A percentile compares a stretch with the other conserved stretches of the same genome.
These are phyloP conservation scores for Galaxea fascicularis DNA, from an alignment of 92 coral and sea anemone species.

Conservation along the genomic window DNA sequence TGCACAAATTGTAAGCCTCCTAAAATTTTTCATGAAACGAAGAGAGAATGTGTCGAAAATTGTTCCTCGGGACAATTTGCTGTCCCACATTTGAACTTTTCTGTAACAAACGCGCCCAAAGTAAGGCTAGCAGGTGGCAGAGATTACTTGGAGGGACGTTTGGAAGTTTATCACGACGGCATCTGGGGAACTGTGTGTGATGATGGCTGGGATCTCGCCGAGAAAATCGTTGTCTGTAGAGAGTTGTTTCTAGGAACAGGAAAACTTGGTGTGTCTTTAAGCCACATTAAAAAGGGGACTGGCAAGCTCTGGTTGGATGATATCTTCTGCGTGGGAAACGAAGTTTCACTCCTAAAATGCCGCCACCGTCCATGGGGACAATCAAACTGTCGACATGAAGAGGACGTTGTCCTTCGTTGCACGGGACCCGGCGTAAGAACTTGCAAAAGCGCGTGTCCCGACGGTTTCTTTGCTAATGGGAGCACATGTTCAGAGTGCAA, in stretches of 20 bases:
- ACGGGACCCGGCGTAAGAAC: conserved; percentile 83
- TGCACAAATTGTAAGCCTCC: conserved; percentile 77
- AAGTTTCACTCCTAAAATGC: conserved; percentile 70
- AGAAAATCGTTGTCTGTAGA: conserved; percentile 77
- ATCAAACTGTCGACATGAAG: conserved; percentile 82
- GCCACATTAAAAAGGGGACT: conserved; percentile 68
- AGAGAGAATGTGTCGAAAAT: conserved; percentile 52
- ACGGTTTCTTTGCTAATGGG: conserved; percentile 64
- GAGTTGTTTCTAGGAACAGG: conserved; percentile 63
- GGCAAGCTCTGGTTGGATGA: conserved; percentile 94
- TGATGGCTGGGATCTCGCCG: conserved; percentile 72
- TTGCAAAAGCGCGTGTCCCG: conserved; percentile 73
- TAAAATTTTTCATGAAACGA: conserved; percentile 23
- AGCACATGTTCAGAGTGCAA: conserved; percentile 68
- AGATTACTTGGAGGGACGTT: conserved; percentile 76
- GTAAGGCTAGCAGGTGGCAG: conserved; percentile 82
- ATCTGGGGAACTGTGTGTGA: conserved; percentile 89
- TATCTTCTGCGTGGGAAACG: conserved; percentile 74
- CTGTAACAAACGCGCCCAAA: conserved; percentile 5
- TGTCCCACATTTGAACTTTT: conserved; percentile 50
- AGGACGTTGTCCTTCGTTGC: conserved; percentile 86
- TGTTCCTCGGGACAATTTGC: conserved; percentile 68
- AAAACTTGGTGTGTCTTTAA: conserved; percentile 28
- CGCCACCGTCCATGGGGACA: conserved; percentile 86
- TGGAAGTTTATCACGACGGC: conserved; percentile 78